phyloP scores from a whole-genome alignment of 1,140 invertebrate genomes.

The Vanessa tameamea region DNA sequence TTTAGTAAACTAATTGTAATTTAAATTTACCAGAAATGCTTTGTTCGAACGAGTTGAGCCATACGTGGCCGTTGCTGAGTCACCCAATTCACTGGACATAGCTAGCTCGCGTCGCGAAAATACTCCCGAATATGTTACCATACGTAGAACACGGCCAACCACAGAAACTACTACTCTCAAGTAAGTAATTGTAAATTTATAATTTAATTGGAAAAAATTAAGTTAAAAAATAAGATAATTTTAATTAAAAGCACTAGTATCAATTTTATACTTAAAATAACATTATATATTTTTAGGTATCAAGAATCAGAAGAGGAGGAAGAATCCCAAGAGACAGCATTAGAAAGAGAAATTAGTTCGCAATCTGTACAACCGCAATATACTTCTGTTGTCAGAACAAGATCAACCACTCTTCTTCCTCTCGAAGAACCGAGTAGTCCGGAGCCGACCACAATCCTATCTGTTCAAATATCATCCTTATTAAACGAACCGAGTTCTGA shows the following conservation, averaged over 20 bases:
- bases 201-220: not conserved
- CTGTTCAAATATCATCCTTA: constrained; percentile 78
- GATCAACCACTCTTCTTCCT: constrained; percentile 61
- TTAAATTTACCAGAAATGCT: constrained; percentile 60
- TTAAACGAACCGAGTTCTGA: constrained; percentile 66
- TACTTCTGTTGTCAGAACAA: constrained; percentile 61
- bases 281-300: constrained; percentile 53
- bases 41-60: constrained; percentile 64
- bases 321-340: constrained; percentile 58
- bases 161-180: constrained; percentile 70
- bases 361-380: constrained; percentile 70
- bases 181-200: constrained; percentile 51
- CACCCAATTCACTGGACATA: constrained; percentile 57
- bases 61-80: constrained; percentile 52
- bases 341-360: constrained; percentile 73
- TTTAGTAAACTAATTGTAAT: constrained; percentile 1
- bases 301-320: constrained; percentile 50
- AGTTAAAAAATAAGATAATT: not conserved
- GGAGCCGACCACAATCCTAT: constrained; percentile 73
- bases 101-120: constrained; percentile 55
- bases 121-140: constrained; percentile 83
- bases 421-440: constrained; percentile 57
- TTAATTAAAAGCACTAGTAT: not conserved
- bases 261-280: not conserved
- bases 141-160: constrained; percentile 82